phyloP scores from a whole-genome alignment of 2,113 vertebrate species.

The Callocephalon fimbriatum region DNA sequence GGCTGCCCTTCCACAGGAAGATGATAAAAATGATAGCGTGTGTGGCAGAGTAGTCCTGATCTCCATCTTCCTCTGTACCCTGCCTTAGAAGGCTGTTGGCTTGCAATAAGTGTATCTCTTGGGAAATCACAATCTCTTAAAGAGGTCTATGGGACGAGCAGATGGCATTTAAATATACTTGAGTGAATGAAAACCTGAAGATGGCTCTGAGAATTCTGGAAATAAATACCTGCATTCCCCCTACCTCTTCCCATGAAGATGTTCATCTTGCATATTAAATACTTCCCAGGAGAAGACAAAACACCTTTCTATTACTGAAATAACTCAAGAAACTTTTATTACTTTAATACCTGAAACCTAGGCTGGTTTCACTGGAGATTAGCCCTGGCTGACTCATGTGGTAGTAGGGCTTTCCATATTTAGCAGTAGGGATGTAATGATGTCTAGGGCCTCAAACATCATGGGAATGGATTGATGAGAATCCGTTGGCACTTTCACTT shows the following conservation, averaged over 20 bases:
- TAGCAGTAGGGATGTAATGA: rapidly evolving
- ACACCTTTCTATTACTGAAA: not conserved
- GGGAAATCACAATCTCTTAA: rapidly evolving
- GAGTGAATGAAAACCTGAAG: not conserved
- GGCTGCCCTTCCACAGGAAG: not conserved
- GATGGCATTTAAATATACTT: not conserved
- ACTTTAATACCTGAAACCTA: not conserved
- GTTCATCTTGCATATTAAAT: not conserved
- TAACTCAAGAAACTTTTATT: not conserved
- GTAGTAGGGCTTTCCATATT: not conserved
- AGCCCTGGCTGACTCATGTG: not conserved
- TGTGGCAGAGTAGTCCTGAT: not conserved
- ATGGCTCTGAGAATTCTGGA: not conserved
- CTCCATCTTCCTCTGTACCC: not conserved
- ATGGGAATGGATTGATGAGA: not conserved
- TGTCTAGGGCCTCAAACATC: not conserved
- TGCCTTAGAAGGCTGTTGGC: not conserved
- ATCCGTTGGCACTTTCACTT: not conserved
- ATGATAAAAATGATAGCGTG: not conserved
- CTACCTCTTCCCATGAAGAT: not conserved
- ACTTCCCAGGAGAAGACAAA: not conserved
- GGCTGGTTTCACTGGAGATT: not conserved
- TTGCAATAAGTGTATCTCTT: not conserved
- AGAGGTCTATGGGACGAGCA: not conserved
- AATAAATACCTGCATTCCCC: not conserved